Evolutionary conservation across 2,888 invertebrate genomes (phyloP).

Genomic region (Heliconius hortense): DNA sequence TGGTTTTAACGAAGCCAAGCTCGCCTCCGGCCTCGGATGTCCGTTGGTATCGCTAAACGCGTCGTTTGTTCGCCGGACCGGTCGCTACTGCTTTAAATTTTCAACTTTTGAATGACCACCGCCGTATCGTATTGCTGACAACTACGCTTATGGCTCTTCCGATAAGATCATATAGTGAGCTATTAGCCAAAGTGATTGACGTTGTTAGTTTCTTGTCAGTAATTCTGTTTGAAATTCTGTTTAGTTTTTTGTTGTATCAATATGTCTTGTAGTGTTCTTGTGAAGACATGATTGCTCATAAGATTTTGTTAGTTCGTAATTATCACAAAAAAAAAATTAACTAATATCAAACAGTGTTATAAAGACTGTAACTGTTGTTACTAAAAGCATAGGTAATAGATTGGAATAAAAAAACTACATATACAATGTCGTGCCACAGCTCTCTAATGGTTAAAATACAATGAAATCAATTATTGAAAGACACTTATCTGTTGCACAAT

Average conservation of each 20-base stretch:
- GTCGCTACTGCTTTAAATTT: conserved; percentile 64
- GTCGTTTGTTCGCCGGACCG: conserved; percentile 59
- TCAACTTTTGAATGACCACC: conserved; percentile 68
- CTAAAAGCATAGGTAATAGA: conserved; percentile 15
- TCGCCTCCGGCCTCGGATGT: conserved; percentile 55
- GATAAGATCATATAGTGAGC: conserved; percentile 74
- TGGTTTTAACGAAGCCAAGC: conserved; percentile 37
- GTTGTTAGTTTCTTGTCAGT: conserved; percentile 77
- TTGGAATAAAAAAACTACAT: conserved; percentile 20
- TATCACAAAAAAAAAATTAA: conserved; percentile 18
- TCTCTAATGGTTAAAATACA: conserved; percentile 32
- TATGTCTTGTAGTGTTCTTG: conserved; percentile 32
- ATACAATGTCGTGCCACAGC: conserved; percentile 27
- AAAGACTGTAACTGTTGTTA: not conserved
- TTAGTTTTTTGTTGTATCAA: conserved; percentile 49
- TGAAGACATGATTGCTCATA: conserved; percentile 31
- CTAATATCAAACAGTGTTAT: not conserved
- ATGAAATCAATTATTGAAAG: conserved; percentile 39
- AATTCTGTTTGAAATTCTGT: conserved; percentile 79
- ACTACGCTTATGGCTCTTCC: conserved; percentile 67
- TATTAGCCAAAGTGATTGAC: conserved; percentile 81
- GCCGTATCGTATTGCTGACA: conserved; percentile 69
- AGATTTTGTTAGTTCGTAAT: conserved; percentile 26
- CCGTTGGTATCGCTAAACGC: conserved; percentile 53
- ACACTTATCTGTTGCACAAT: conserved; percentile 42